Base-by-base conservation (phyloP, 2,113 vertebrate species). In the Rana temporaria region DNA sequence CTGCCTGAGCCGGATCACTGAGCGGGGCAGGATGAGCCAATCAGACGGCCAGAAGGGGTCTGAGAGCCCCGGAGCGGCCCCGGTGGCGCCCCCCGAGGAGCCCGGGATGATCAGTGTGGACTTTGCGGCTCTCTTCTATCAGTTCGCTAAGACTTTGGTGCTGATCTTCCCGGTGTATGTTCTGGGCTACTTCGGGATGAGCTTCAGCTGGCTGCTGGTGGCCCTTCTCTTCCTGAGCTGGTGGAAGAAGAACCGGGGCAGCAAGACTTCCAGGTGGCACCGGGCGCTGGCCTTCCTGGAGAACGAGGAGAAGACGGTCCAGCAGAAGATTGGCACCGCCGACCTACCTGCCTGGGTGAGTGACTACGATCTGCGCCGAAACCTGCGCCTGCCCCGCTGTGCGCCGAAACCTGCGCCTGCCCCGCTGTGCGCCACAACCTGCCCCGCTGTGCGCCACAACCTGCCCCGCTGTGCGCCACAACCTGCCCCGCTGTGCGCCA, bases 181-280 rank as follows among this genome's bases (percentile, higher is more conserved):
- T 48, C 81, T 99, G 86, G 97, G 97, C 60, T 98, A 97, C 89
- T 91, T 98, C 69, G 97, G 95, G 84, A 92, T 98, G 89, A 99
- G 97, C 87, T 99, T 99, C 90, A 98, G 96, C 87, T 99, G 97
- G 97, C 92, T 98, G 6, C 93, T 99, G 68, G 90, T 98, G 59
- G 96, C 92, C 4, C 92, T 98, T 4, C 92, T 92, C 48, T 79
- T 89, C 81, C 90, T 99, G 66, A 95, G 96, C 88, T 95, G 96
- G 89, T 95, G 94, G 90, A 93, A 84, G 85, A 91, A 89, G 85
- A 94, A 94, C 88, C 88, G 93, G 2, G 90, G 94, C 70, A 76
- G 24, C 0, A 92, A 93, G 79, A 90, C 89, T 85, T 92, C 91
- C 79, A 90, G 91, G 85, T 86, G 96, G 69, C 93, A 87, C 86